Evolutionary conservation across 2,113 vertebrate species (phyloP).

Genomic region (Ahaetulla prasina): DNA sequence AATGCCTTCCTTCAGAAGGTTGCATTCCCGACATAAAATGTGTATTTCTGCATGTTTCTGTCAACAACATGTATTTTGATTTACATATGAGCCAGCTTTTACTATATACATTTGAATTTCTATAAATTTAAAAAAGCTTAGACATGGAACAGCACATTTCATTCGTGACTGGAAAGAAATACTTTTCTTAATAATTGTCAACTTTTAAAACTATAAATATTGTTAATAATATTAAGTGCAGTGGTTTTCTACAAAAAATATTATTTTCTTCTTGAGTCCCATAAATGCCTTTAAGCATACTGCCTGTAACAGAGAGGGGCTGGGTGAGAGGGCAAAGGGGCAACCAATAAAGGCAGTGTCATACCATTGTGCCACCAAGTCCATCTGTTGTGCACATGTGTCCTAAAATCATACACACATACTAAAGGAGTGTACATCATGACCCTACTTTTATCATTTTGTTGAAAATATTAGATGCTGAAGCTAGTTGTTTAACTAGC

Average conservation of each 20-base stretch:
- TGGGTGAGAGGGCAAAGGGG: not conserved
- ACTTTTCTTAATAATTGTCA: not conserved
- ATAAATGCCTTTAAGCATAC: not conserved
- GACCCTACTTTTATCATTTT: not conserved
- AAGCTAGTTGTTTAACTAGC: not conserved
- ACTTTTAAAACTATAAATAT: not conserved
- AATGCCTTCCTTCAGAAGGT: not conserved
- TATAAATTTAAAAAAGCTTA: not conserved
- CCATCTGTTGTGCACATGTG: not conserved
- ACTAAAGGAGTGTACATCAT: not conserved
- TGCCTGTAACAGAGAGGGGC: not conserved
- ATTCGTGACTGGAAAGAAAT: not conserved
- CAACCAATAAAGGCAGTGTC: not conserved
- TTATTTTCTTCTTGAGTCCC: not conserved
- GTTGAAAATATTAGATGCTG: not conserved
- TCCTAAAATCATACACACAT: not conserved
- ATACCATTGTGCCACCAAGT: not conserved
- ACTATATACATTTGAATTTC: not conserved
- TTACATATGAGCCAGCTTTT: not conserved
- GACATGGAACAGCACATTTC: not conserved
- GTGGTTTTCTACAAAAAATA: not conserved
- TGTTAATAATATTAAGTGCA: not conserved
- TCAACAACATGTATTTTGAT: not conserved
- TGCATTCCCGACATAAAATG: not conserved
- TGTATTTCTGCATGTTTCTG: not conserved